Evolutionary conservation across 1,140 invertebrate species (phyloP), one percentile per base, ranked within the genome.

Genomic region (Paraescarpia echinospica): DNA sequence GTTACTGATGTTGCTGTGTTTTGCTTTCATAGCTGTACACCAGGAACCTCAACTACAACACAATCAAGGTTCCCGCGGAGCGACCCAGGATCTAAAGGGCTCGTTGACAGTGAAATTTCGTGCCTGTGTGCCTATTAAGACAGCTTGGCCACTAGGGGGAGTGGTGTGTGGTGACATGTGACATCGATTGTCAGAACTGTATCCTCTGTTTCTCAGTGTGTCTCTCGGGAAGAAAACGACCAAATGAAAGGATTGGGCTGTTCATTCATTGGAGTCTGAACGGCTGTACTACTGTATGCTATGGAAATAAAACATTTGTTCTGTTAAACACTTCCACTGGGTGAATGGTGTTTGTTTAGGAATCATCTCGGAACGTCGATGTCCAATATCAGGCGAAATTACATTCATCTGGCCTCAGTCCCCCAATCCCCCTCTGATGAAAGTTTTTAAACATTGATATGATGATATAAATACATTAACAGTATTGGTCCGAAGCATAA

Each of bases 291-390:
- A 12, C n/a, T 41, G 59, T 77, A 27, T 77, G 59, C 59, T 77
- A 77, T 77, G 59, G 59, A 77, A 77, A 77, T 77, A 77, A 77
- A 77, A 77, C 59, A 77, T 18, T 77, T 77, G 59, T 77, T 77
- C 14, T 77, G 14, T 77, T 77, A 77, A 77, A 77, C 12, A 77
- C 22, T 18, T 18, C n/a, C 59, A 27, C 27, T 77, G 59, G 2
- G 59, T 14, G 27, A 5, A 77, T 77, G 27, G 8, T 77, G 27
- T 77, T 77, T 77, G 12, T 41, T 41, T 4, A n/a, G n/a, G n/a
- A n/a, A n/a, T n/a, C n/a, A n/a, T n/a, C n/a, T n/a, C n/a, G n/a
- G n/a, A n/a, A n/a, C n/a, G n/a, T n/a, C n/a, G n/a, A n/a, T n/a
- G n/a, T n/a, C n/a, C n/a, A n/a, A n/a, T n/a, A n/a, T n/a, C n/a